Evolutionary conservation across 1,140 invertebrate species (phyloP).

Genomic region (Mesaphorura yosii): DNA sequence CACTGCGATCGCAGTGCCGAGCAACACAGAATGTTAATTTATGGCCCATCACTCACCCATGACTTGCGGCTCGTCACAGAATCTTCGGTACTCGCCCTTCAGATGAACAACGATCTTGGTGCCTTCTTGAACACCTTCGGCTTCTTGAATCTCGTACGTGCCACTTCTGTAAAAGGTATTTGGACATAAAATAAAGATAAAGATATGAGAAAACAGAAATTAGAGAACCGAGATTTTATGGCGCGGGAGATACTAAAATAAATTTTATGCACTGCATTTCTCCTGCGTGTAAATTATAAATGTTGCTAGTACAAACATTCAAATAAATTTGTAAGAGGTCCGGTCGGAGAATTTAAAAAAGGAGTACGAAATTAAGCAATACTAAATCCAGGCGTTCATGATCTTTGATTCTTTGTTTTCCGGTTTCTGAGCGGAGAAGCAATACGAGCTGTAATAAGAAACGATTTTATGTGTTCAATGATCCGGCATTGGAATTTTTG

Average conservation of each 20-base stretch:
- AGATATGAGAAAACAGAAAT: conserved; percentile 4
- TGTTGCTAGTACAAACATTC: conserved; percentile 4
- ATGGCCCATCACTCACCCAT: conserved; percentile 47
- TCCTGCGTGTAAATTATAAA: not conserved
- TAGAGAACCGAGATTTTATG: not conserved
- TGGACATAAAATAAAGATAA: no score
- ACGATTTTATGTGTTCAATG: no score
- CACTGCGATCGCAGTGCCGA: no score
- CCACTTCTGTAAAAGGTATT: conserved; percentile 57
- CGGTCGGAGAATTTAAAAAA: no score
- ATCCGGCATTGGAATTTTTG: no score
- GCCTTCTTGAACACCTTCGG: conserved; percentile 67
- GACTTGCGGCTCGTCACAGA: conserved; percentile 71
- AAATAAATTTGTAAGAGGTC: not conserved
- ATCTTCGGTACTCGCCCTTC: conserved; percentile 74
- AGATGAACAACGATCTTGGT: conserved; percentile 89
- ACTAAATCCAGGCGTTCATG: no score
- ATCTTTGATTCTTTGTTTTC: no score
- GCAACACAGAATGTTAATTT: not conserved
- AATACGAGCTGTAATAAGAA: no score
- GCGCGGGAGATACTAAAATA: not conserved
- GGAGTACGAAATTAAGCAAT: no score
- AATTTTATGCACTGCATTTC: not conserved
- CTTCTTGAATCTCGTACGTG: conserved; percentile 75
- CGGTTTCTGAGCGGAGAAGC: no score